Evolutionary conservation across 2,888 invertebrate species (phyloP).

Genomic region (Macroteleia sp.): DNA sequence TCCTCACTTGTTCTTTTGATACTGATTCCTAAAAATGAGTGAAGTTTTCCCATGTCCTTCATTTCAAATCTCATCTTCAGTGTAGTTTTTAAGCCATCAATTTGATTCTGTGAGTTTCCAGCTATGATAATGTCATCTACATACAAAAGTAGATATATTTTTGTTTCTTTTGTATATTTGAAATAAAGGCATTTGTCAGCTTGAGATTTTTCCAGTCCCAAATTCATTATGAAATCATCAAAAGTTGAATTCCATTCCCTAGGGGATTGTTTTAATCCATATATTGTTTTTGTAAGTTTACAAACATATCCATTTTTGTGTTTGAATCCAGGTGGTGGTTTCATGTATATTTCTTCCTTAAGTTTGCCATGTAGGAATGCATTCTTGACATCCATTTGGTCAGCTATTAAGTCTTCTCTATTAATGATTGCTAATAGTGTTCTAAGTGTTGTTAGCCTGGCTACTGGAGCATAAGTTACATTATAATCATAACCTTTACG

Average conservation of each 20-base stretch:
- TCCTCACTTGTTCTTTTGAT: conserved; percentile 43
- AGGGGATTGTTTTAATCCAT: conserved; percentile 65
- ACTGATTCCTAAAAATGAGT: conserved; percentile 70
- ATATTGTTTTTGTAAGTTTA: conserved; percentile 69
- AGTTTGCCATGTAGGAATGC: conserved; percentile 72
- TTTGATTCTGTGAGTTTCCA: background rate
- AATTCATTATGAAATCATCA: background rate
- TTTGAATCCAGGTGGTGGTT: conserved; percentile 33
- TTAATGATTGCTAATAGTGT: conserved; percentile 49
- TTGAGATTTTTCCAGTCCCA: background rate
- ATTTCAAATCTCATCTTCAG: conserved; percentile 68
- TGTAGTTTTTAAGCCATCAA: background rate
- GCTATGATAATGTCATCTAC: conserved; percentile 11
- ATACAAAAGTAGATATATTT: conserved; percentile 3
- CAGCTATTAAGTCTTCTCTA: conserved; percentile 30
- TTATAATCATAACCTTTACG: conserved; percentile 68
- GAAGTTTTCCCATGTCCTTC: conserved; percentile 68
- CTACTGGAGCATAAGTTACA: conserved; percentile 73
- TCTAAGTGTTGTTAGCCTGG: conserved; percentile 47
- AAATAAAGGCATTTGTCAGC: conserved; percentile 7
- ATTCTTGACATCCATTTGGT: conserved; percentile 72
- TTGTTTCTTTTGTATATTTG: background rate
- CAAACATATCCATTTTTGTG: conserved; percentile 48
- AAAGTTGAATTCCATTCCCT: conserved; percentile 46
- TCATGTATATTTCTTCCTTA: conserved; percentile 71